Evolutionary conservation across 1,140 invertebrate species (phyloP).

Genomic region (Caenorhabditis inopinata): DNA sequence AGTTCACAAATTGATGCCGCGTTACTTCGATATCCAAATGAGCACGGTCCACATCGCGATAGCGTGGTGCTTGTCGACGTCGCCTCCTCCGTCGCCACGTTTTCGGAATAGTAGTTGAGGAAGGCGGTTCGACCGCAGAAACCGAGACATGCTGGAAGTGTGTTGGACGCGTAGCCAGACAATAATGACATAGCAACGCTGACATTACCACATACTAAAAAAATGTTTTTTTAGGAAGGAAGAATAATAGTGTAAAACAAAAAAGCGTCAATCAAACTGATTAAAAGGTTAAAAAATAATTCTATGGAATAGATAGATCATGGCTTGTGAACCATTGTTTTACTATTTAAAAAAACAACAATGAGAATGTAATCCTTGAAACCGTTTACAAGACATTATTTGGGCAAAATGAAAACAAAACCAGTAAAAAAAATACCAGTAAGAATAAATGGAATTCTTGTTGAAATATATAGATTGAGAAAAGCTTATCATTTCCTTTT

Average conservation of each 20-base stretch:
- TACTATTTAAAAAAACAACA: neutral
- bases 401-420: slow-evolving; percentile 2
- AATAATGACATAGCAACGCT: slow-evolving; percentile 16
- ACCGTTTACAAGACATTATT: neutral
- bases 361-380: neutral
- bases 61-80: neutral
- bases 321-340: neutral
- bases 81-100: neutral
- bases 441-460: neutral
- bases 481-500: slow-evolving; percentile 9
- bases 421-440: neutral
- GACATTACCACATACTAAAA: slow-evolving; percentile 29
- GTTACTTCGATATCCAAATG: slow-evolving; percentile 18
- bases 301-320: neutral
- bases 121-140: slow-evolving; percentile 1
- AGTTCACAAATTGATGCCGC: neutral
- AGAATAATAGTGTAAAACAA: too few relatives aligned
- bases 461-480: neutral
- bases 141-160: neutral
- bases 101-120: neutral
- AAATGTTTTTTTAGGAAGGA: neutral
- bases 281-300: too few relatives aligned
- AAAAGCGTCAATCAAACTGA: too few relatives aligned
- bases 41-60: slow-evolving; percentile 1
- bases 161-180: slow-evolving; percentile 18